These are phyloP conservation scores for Catostylus mosaicus DNA, from an alignment of 30 jellyfish, hydroid and myxozoan genomes.

Conservation along the genomic window DNA sequence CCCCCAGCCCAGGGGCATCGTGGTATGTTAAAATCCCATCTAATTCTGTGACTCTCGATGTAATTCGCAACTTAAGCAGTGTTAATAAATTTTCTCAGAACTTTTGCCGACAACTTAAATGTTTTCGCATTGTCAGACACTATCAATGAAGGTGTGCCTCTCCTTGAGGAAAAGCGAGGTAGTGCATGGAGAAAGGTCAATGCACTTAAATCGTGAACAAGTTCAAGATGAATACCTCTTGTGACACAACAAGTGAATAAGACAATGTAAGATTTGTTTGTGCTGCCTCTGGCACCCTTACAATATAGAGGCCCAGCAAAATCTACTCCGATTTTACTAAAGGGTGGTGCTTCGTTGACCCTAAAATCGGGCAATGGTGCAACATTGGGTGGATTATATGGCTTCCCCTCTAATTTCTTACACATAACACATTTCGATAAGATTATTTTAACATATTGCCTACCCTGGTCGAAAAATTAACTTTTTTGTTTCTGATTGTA, in stretches of 20 bases:
- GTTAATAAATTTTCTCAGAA: background rate
- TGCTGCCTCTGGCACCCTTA: constrained; percentile 12
- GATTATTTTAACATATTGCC: constrained; percentile 9
- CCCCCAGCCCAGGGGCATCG: constrained; percentile 58
- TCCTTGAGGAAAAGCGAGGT: constrained; percentile 34
- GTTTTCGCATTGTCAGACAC: constrained; percentile 67
- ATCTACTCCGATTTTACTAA: constrained; percentile 30
- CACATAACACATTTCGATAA: background rate
- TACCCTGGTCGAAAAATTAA: too few relatives aligned
- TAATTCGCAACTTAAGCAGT: constrained; percentile 3
- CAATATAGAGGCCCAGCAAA: constrained; percentile 31
- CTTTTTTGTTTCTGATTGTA: too few relatives aligned
- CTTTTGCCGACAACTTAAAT: constrained; percentile 38
- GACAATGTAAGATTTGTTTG: constrained; percentile 24
- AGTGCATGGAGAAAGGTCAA: constrained; percentile 16
- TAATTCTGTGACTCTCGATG: background rate
- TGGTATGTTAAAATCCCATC: constrained; percentile 37
- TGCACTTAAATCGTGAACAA: constrained; percentile 25
- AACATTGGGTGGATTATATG: constrained; percentile 11
- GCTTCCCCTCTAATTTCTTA: constrained; percentile 29
- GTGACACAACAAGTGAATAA: constrained; percentile 54
- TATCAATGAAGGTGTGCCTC: constrained; percentile 43
- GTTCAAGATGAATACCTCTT: constrained; percentile 56
- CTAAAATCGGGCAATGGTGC: constrained; percentile 33
- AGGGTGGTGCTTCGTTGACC: constrained; percentile 38